Evolutionary conservation across 1,140 invertebrate species (phyloP).

Genomic region (Formica selysi): DNA sequence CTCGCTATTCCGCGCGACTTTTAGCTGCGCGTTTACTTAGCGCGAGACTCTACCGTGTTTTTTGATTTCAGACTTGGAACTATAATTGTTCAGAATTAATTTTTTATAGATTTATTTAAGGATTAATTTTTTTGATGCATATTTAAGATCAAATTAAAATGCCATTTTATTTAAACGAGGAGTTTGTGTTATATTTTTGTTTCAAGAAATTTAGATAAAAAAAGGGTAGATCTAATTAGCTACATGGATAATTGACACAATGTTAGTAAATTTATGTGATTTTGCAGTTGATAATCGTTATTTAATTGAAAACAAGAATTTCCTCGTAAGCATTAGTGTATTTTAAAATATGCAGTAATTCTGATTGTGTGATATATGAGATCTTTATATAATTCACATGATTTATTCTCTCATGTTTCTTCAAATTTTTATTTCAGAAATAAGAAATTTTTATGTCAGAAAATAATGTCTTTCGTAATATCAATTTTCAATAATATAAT

Average conservation of each 20-base stretch:
- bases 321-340: too few species aligned
- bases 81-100: slow-evolving; percentile 14
- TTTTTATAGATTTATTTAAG: neutral
- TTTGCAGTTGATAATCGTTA: too few species aligned
- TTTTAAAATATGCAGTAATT: too few species aligned
- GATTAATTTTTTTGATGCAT: neutral
- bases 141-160: neutral
- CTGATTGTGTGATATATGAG: too few species aligned
- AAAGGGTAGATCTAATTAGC: neutral
- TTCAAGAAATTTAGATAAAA: neutral
- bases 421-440: neutral
- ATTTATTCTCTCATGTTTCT: too few species aligned
- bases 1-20: too few species aligned
- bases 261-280: neutral
- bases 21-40: too few species aligned
- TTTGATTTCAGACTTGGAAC: neutral
- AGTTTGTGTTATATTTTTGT: neutral
- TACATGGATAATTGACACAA: neutral
- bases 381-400: too few species aligned
- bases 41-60: too few species aligned
- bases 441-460: neutral
- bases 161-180: neutral
- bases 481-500: slow-evolving; percentile 5
- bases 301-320: neutral
- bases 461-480: neutral